Percentiles rank a stretch among this genome's conserved stretches.
Evolutionary conservation across 1,140 invertebrate genomes (phyloP).

Genomic region (silkworm (Bombyx mori)): DNA sequence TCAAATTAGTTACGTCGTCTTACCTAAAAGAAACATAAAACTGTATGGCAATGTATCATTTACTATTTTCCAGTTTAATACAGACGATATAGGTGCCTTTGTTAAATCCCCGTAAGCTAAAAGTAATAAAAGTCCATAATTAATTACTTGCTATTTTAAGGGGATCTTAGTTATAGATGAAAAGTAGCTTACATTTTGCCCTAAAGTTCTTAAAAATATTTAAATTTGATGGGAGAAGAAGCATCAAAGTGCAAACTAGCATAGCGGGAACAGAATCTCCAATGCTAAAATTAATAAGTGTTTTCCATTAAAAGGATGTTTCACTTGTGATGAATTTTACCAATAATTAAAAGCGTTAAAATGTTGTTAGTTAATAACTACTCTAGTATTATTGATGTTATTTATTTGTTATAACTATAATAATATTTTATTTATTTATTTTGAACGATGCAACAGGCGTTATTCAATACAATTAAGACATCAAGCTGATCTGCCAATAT

Average conservation of each 20-base stretch:
- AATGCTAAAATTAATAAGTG: conserved; percentile 70
- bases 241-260: conserved; percentile 81
- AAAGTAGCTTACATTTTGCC: conserved; percentile 29
- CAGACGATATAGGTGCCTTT: conserved; percentile 67
- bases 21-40: conserved; percentile 79
- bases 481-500: too few species aligned
- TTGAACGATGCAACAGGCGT: too few species aligned
- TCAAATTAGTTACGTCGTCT: conserved; percentile 1
- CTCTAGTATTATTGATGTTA: too few species aligned
- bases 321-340: too few species aligned
- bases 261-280: conserved; percentile 86
- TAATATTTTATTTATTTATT: too few species aligned
- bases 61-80: conserved; percentile 81
- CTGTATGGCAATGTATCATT: conserved; percentile 82
- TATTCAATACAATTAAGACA: too few species aligned
- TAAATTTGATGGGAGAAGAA: conserved; percentile 81
- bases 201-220: conserved; percentile 77
- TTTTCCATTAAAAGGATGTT: neutral
- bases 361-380: too few species aligned
- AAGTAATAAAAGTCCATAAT: conserved; percentile 26
- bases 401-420: too few species aligned
- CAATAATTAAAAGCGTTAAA: too few species aligned
- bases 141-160: too few species aligned
- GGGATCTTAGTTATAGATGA: conserved; percentile 10
- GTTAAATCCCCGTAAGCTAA: conserved; percentile 29